Base-by-base conservation (phyloP, 2,888 invertebrate genomes). In the Lasius fuliginosus region DNA sequence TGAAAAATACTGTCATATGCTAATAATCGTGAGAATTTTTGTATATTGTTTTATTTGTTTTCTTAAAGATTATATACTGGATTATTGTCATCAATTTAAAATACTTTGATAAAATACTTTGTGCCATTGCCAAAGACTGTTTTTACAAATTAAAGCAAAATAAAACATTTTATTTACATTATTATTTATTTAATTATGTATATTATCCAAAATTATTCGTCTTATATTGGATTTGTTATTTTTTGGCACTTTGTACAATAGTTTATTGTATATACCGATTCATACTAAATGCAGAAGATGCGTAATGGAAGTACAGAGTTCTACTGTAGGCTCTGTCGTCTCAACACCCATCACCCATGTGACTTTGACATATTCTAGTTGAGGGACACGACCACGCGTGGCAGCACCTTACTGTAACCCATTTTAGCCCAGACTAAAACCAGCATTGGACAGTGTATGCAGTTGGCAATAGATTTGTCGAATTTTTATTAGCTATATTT, bases 301-400 rank as follows among this genome's bases (percentile, higher is more conserved):
- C 36, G 4, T 42, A 15, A 76, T 6, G 36, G 49, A 49, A 40
- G 6, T 18, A 11, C 53, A n/a, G 67, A 27, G 8, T 40, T 4
- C 49, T 49, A 46, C 30, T 12, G n/a, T 23, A 33, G 40, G 15
- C 23, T 65, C 18, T 56, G 65, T 56, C 74, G 40, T 58, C 27
- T 53, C 65, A 53, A 3, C 49, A 71, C 71, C 90, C 91, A 92
- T 88, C 49, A 71, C 71, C 90, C 91, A 92, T 88, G 91, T 91
- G 91, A 91, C 89, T 91, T 87, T 86, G 90, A 90, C 90, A 85
- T 83, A 86, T 86, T 77, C 56, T 69, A 15, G 82, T 84, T 79
- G 67, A 62, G 23, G 3, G 33, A 56, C 46, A 30, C 46, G 23
- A 5, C 62, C 88, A 40, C 69, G 23, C 58, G 90, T 33, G 90